Base-by-base conservation (phyloP, 2,113 vertebrate genomes). In the Mesembrinibis cayennensis region DNA sequence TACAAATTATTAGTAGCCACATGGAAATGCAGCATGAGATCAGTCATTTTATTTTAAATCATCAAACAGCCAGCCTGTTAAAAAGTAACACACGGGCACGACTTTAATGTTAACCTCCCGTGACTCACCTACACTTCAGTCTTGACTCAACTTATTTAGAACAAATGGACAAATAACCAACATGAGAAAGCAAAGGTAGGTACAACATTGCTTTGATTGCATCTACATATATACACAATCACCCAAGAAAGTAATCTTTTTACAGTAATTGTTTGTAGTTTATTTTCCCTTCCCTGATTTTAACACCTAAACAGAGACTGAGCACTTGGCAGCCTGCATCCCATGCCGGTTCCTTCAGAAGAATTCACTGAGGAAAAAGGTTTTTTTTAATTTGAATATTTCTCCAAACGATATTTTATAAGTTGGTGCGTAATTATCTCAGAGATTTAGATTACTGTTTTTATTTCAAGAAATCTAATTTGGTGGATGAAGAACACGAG, bases 391-490 rank as follows among this genome's bases (percentile, higher is more conserved):
- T 73, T 38, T 76, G 14, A 93, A 3, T 56, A 76, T 56, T 91
- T 89, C 49, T 82, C 44, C 26, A 42, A 83, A 61, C 10, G 16
- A 5, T 55, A 70, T 71, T 89, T 95, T 91, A 78, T 34, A 13
- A 79, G 44, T 47, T 76, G 16, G 16, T 89, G n/a, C 18, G 59
- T 93, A 95, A 90, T 90, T 86, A 80, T 81, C 42, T 78, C 78
- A 80, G 40, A 82, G 30, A 50, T 88, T 81, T 74, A 78, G 55
- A 95, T 80, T 94, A 82, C 16, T 77, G 66, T 11, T 95, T 92
- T 82, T 76, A 91, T 89, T 91, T 91, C 89, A 87, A 84, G 59
- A 87, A 79, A 72, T 38, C 47, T 72, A 71, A 89, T 92, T 87
- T 91, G 49, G 38, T 82, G 30, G 42, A 84, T 71, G 69, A 95